These are phyloP conservation scores for Brachyopa scutellaris DNA, from an alignment of 2,888 invertebrate species.

Conservation along the genomic window DNA sequence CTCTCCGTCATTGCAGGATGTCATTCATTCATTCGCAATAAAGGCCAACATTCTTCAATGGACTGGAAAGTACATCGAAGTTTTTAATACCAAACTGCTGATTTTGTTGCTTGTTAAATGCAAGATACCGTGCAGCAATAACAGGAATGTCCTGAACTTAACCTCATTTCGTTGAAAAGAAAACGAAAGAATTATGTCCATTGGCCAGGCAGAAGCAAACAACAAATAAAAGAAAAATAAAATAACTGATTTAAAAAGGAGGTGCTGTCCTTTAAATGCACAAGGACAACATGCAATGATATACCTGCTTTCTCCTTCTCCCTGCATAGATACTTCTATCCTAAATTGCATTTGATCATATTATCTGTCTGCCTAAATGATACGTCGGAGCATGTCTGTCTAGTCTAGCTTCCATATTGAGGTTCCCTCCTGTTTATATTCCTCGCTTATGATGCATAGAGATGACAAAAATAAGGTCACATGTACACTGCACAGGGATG, in stretches of 20 bases:
- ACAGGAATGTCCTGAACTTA: conserved; percentile 51
- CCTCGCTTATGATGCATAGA: conserved; percentile 19
- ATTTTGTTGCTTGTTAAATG: conserved; percentile 25
- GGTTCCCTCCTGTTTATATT: not conserved
- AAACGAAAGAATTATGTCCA: conserved; percentile 6
- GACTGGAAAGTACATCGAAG: too few species aligned
- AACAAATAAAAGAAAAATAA: not conserved
- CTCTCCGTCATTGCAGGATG: too few species aligned
- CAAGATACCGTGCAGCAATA: conserved; percentile 31
- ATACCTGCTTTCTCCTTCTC: not conserved
- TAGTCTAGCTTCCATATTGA: not conserved
- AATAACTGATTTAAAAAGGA: too few species aligned
- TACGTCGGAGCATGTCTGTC: conserved; percentile 17
- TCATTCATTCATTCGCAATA: too few species aligned
- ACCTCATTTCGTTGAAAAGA: conserved; percentile 13
- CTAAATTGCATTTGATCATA: conserved; percentile 54
- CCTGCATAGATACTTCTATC: conserved; percentile 37
- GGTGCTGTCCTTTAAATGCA: conserved; percentile 48
- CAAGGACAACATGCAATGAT: conserved; percentile 7
- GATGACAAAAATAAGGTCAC: conserved; percentile 28
- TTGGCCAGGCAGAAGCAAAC: conserved; percentile 41
- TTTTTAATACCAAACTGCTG: too few species aligned
- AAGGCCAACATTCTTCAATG: too few species aligned
- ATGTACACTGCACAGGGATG: not conserved
- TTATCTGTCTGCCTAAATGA: conserved; percentile 42